Evolutionary conservation across 1,140 invertebrate genomes (phyloP).

Genomic region (Eriosoma lanigerum): DNA sequence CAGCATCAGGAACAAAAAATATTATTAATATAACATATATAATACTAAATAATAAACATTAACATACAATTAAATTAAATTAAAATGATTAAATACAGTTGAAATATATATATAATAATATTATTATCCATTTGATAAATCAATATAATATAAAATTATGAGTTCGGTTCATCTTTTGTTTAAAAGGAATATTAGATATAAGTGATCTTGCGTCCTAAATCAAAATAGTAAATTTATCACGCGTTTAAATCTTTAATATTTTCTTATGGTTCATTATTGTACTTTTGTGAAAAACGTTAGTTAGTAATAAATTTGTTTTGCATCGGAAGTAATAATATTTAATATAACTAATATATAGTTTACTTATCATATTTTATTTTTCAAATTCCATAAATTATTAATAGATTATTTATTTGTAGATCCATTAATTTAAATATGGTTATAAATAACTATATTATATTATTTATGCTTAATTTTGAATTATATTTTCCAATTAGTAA

Average conservation of each 20-base stretch:
- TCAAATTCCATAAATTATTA: background rate
- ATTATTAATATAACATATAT: too few species aligned
- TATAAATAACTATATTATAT: background rate
- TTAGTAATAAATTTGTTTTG: slow-evolving; percentile 2
- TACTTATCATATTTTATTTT: background rate
- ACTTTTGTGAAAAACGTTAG: background rate
- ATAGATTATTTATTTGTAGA: too few species aligned
- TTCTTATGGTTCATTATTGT: too few species aligned
- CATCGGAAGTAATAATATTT: background rate
- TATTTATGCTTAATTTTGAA: background rate
- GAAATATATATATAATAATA: too few species aligned
- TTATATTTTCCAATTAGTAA: slow-evolving; percentile 7
- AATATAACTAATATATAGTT: too few species aligned
- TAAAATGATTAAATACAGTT: too few species aligned
- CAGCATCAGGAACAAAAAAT: too few species aligned
- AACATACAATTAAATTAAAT: too few species aligned
- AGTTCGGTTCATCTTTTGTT: background rate
- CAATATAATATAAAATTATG: too few species aligned
- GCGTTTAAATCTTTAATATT: slow-evolving; percentile 8
- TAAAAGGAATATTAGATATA: background rate
- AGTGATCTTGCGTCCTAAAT: background rate
- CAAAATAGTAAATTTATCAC: slow-evolving; percentile 17
- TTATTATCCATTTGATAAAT: too few species aligned
- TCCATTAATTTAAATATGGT: background rate
- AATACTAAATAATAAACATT: too few species aligned